Conservation (phyloP, 1,140 invertebrate genomes). For the Heliconius congener region DNA sequence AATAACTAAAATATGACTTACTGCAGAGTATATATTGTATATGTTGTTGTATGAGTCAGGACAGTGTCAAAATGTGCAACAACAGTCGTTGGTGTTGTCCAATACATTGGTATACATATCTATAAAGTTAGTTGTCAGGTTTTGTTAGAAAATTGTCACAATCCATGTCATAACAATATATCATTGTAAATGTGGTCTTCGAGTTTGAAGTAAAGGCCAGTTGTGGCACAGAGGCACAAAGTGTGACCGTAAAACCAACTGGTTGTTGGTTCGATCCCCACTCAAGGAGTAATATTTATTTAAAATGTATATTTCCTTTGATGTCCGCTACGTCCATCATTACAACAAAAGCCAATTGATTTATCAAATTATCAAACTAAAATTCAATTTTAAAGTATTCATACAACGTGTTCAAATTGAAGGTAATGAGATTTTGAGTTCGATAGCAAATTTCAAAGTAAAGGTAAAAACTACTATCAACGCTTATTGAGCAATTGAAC, state of each 20-base stretch:
- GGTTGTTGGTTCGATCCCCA: no score
- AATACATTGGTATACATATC: slow-evolving; percentile 8
- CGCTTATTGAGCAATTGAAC: slow-evolving; percentile 29
- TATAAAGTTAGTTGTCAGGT: not conserved
- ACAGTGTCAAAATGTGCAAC: no score
- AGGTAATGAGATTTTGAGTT: slow-evolving; percentile 25
- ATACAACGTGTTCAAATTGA: slow-evolving; percentile 11
- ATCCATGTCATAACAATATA: not conserved
- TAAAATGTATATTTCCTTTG: no score
- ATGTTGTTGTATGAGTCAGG: no score
- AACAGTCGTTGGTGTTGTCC: not conserved
- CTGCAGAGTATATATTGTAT: no score
- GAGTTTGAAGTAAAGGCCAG: not conserved
- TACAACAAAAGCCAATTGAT: not conserved
- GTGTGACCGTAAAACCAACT: no score
- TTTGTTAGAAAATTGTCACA: not conserved
- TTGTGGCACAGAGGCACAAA: no score
- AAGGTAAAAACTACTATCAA: slow-evolving; percentile 33
- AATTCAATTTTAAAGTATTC: not conserved
- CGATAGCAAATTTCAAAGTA: slow-evolving; percentile 25
- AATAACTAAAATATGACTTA: no score
- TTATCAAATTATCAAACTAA: not conserved
- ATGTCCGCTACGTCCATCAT: no score
- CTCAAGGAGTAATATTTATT: no score
- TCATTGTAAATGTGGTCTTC: not conserved